Conservation (phyloP, 1,140 invertebrate genomes). For the Drosophila oshimai region DNA sequence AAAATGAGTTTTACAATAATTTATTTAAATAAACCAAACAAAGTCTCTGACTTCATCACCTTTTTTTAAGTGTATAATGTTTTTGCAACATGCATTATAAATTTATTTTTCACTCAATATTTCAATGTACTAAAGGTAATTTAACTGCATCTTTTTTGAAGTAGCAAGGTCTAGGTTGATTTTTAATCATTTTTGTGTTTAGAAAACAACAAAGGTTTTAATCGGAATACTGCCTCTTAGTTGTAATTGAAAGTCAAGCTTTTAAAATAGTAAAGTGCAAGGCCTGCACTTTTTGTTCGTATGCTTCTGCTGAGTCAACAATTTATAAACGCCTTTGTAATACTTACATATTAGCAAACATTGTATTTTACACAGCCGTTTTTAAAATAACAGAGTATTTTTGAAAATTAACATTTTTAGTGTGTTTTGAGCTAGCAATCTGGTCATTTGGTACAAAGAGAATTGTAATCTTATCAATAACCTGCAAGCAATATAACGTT, state of each 20-base stretch:
- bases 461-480: neutral
- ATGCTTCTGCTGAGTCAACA: constrained; percentile 12
- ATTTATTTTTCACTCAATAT: too few relatives aligned
- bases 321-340: neutral
- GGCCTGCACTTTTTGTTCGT: neutral
- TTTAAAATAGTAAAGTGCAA: neutral
- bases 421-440: too few relatives aligned
- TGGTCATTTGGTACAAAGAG: neutral
- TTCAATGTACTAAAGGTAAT: too few relatives aligned
- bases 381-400: too few relatives aligned
- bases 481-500: neutral
- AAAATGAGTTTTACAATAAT: neutral
- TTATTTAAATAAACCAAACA: too few relatives aligned
- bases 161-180: too few relatives aligned
- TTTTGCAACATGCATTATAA: too few relatives aligned
- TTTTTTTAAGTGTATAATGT: too few relatives aligned
- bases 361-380: neutral
- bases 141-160: too few relatives aligned
- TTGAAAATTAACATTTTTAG: too few relatives aligned
- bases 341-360: neutral
- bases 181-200: too few relatives aligned
- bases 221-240: neutral
- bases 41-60: too few relatives aligned
- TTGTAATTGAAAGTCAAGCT: neutral
- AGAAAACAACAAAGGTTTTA: neutral